Conservation (phyloP, 1,140 invertebrate genomes). For the Procambarus virginalis region DNA sequence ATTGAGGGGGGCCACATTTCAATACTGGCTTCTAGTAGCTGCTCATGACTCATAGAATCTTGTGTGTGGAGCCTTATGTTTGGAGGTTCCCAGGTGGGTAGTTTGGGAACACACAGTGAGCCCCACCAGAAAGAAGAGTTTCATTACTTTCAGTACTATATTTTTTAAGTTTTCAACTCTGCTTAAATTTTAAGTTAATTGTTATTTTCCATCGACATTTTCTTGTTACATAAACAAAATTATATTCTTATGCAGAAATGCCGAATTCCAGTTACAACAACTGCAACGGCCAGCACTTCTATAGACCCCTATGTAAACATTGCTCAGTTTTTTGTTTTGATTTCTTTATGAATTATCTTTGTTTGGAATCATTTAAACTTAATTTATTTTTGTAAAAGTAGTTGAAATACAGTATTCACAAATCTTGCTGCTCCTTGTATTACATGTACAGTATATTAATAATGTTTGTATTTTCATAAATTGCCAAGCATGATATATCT, state of each 20-base stretch:
- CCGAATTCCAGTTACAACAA: constrained; percentile 42
- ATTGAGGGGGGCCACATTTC: too few species aligned
- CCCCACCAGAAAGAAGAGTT: too few species aligned
- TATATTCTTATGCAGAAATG: constrained; percentile 36
- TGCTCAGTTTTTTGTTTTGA: constrained; percentile 43
- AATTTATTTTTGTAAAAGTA: constrained; percentile 3
- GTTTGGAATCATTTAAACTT: background rate
- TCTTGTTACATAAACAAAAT: background rate
- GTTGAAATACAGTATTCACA: background rate
- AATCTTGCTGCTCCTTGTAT: background rate
- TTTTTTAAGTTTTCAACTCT: too few species aligned
- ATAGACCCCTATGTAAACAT: constrained; percentile 64
- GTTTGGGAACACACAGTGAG: too few species aligned
- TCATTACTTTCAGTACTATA: too few species aligned
- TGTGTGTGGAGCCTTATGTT: too few species aligned
- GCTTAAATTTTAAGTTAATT: too few species aligned
- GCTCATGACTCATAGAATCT: too few species aligned
- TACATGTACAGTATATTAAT: background rate
- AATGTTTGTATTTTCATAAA: background rate
- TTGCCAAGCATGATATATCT: background rate
- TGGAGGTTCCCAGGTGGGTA: too few species aligned
- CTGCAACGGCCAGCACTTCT: constrained; percentile 60
- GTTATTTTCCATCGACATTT: background rate
- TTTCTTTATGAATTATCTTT: background rate
- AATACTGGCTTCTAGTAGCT: too few species aligned